A percentile compares a stretch with the other conserved stretches of the same genome.
Evolutionary conservation across 2,113 vertebrate genomes (phyloP).

Genomic region (Plecotus auritus): DNA sequence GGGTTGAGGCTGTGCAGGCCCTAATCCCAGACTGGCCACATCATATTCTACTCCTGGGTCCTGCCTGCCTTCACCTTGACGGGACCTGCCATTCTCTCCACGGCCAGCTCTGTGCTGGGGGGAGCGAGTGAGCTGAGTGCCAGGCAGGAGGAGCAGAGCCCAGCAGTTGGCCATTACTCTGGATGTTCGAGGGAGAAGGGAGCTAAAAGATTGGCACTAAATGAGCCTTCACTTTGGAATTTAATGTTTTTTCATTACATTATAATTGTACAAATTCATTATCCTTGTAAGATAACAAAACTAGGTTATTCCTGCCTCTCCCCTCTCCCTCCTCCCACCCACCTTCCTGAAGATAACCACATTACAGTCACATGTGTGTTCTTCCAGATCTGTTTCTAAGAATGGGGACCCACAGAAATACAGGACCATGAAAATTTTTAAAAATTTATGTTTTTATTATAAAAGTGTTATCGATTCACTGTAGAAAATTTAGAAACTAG

Average conservation of each 20-base stretch:
- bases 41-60: rapidly evolving
- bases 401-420: neutral
- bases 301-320: neutral
- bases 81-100: neutral
- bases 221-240: neutral
- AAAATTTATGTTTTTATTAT: neutral
- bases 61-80: neutral
- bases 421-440: neutral
- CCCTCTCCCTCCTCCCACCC: too few species aligned
- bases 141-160: neutral
- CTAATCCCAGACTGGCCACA: neutral
- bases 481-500: neutral
- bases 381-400: neutral
- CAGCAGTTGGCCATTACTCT: neutral
- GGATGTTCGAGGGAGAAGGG: too few species aligned
- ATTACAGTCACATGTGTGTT: neutral
- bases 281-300: neutral
- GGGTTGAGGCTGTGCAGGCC: neutral
- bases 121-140: neutral
- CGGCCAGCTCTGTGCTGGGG: neutral
- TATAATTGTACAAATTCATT: neutral
- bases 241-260: neutral
- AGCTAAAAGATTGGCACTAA: neutral
- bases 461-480: neutral
- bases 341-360: neutral